phyloP scores from a whole-genome alignment of 2,888 invertebrate species.

The Agrochola circellaris region DNA sequence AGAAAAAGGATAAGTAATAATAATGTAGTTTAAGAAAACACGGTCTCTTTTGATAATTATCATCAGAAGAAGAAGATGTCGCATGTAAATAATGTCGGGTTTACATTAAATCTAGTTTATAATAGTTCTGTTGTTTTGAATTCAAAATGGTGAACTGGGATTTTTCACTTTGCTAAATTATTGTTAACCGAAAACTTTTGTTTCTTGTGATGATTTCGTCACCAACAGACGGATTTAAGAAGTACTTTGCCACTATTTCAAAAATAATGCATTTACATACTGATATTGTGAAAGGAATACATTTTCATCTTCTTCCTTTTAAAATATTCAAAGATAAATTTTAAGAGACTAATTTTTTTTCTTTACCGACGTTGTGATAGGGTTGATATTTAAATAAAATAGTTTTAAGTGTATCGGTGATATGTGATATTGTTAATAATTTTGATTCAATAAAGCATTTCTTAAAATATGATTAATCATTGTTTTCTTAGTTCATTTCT shows the following conservation, averaged over 20 bases:
- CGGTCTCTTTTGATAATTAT: conserved; percentile 36
- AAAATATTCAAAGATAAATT: conserved; percentile 12
- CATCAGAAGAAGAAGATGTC: conserved; percentile 3
- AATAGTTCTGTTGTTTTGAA: conserved; percentile 34
- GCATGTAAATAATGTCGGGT: neutral
- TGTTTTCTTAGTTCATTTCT: conserved; percentile 16
- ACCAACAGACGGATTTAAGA: neutral
- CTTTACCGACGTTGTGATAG: conserved; percentile 38
- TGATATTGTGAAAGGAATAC: conserved; percentile 15
- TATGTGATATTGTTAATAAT: conserved; percentile 32
- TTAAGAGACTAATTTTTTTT: neutral
- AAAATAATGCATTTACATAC: conserved; percentile 16
- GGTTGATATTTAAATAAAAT: conserved; percentile 35
- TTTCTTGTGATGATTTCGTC: neutral
- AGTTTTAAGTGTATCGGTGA: conserved; percentile 37
- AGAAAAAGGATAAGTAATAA: conserved; percentile 41
- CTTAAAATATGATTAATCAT: conserved; percentile 3
- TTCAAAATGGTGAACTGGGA: conserved; percentile 27
- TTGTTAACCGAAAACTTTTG: neutral
- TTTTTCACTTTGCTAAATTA: neutral
- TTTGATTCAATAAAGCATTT: conserved; percentile 38
- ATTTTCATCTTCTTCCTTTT: conserved; percentile 3
- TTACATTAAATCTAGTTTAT: conserved; percentile 1
- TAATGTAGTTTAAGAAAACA: conserved; percentile 17
- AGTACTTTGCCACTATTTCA: neutral